These are phyloP conservation scores for Euborellia annulipes DNA, from an alignment of 1,140 invertebrate species.

Conservation along the genomic window DNA sequence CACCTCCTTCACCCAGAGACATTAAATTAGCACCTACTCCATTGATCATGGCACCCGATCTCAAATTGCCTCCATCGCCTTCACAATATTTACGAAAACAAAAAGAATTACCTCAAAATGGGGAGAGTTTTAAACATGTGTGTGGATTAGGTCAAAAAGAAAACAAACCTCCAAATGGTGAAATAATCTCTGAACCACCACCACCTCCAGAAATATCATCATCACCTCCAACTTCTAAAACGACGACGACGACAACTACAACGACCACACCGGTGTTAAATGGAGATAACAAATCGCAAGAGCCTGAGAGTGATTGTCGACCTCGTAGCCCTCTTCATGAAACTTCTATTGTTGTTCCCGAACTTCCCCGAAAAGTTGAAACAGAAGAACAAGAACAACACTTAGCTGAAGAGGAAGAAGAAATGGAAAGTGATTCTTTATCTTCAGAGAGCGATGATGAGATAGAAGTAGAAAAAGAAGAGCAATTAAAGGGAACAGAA, in stretches of 20 bases:
- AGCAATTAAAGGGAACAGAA: conserved; percentile 18
- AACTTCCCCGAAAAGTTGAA: conserved; percentile 39
- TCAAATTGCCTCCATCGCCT: conserved; percentile 2
- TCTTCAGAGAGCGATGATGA: conserved; percentile 29
- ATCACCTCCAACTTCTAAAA: not conserved
- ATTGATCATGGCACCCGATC: no score
- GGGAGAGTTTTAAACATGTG: conserved; percentile 18
- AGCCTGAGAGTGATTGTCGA: conserved; percentile 27
- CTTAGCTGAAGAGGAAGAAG: conserved; percentile 25
- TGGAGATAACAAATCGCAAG: not conserved
- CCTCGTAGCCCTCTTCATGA: conserved; percentile 41
- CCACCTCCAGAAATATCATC: no score
- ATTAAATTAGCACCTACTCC: no score
- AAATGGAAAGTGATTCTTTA: conserved; percentile 44
- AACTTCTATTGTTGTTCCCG: conserved; percentile 42
- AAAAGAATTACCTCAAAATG: conserved; percentile 5
- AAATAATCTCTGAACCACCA: no score
- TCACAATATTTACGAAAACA: conserved; percentile 5
- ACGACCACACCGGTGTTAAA: conserved; percentile 15
- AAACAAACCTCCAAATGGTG: conserved; percentile 2
- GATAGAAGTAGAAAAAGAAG: conserved; percentile 25
- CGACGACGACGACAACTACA: conserved; percentile 3
- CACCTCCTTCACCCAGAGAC: conserved; percentile 22
- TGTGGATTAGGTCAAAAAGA: conserved; percentile 17
- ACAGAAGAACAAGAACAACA: conserved; percentile 24